Percentiles rank a stretch among this genome's conserved stretches.
These are phyloP conservation scores for Dipodomys merriami DNA, from an alignment of 2,113 vertebrate genomes.

Conservation along the genomic window DNA sequence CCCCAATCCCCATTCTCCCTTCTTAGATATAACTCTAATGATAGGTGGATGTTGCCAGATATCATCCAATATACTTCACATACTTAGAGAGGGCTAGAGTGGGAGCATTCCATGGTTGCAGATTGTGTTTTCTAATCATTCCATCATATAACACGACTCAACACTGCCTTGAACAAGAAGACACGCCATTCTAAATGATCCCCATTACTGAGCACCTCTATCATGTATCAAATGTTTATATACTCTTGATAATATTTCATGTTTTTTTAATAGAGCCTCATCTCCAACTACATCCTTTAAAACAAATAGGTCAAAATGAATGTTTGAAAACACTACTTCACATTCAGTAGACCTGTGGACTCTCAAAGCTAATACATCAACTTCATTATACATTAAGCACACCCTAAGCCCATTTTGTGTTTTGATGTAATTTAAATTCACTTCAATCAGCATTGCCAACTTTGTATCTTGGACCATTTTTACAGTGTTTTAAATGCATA, in stretches of 20 bases:
- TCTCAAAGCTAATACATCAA: background rate
- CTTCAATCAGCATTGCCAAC: background rate
- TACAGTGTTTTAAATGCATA: background rate
- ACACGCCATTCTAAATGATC: background rate
- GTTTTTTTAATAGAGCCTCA: background rate
- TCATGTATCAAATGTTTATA: too few species aligned
- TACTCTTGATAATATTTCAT: background rate
- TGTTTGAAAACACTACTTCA: background rate
- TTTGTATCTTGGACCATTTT: background rate
- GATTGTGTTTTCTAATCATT: background rate
- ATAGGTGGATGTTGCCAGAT: background rate
- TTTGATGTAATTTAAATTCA: conserved; percentile 3
- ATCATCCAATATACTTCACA: too few species aligned
- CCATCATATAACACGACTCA: background rate
- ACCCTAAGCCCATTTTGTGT: background rate
- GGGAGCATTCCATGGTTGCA: background rate
- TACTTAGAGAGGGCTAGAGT: background rate
- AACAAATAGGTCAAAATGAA: background rate
- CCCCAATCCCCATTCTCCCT: background rate
- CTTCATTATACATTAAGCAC: background rate
- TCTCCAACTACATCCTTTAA: conserved; percentile 10
- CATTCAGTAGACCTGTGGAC: background rate
- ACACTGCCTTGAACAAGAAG: background rate
- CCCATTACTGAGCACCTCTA: background rate
- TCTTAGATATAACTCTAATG: background rate